Evolutionary conservation across 2,888 invertebrate species (phyloP).

Genomic region (Hydriomena furcata): DNA sequence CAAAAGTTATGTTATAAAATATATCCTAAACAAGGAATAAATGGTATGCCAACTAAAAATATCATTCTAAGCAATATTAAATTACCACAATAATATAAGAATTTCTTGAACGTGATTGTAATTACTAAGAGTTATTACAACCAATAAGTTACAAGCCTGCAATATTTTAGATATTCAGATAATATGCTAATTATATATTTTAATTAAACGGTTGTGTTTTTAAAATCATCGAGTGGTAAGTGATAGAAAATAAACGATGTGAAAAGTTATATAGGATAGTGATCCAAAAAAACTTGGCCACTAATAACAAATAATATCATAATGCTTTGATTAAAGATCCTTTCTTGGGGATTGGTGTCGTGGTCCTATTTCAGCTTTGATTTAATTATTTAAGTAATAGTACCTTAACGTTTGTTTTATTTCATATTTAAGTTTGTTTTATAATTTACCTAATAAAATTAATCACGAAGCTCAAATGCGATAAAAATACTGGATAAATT

Average conservation of each 20-base stretch:
- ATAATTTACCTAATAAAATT: not conserved
- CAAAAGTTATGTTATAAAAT: conserved; percentile 61
- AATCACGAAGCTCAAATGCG: not conserved
- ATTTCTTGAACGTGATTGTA: conserved; percentile 42
- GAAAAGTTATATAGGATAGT: no score
- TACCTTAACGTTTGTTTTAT: no score
- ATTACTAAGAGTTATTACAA: conserved; percentile 34
- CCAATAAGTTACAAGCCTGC: conserved; percentile 27
- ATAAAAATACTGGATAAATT: not conserved
- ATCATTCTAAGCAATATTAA: conserved; percentile 74
- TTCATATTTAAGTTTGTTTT: no score
- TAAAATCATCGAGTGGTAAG: not conserved
- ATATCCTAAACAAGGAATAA: conserved; percentile 61
- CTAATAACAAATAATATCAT: no score
- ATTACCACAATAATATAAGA: conserved; percentile 50
- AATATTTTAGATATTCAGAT: conserved; percentile 41
- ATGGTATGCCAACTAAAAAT: conserved; percentile 67
- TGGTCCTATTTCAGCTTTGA: no score
- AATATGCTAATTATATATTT: conserved; percentile 40
- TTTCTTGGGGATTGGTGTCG: no score
- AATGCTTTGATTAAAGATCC: no score
- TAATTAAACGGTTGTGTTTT: conserved; percentile 23
- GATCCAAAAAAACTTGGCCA: no score
- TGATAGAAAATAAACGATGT: not conserved
- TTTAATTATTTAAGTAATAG: no score